Evolutionary conservation across 2,113 vertebrate genomes (phyloP).

Genomic region (Cyprinodon tularosa): DNA sequence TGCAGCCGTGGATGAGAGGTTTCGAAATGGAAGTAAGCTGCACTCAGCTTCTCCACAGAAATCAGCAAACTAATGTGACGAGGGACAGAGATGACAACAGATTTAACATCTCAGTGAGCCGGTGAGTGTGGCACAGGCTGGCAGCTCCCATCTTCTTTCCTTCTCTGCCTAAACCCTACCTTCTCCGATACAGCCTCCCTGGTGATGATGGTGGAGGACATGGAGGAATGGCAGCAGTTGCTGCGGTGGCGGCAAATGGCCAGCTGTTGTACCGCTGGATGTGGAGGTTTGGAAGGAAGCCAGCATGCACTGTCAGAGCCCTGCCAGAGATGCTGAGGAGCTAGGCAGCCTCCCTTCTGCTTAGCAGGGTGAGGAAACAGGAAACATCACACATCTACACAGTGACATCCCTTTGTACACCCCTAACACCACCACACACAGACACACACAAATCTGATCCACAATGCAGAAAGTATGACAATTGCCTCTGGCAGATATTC

Average conservation of each 20-base stretch:
- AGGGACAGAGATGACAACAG: constrained; percentile 45
- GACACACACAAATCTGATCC: constrained; percentile 5
- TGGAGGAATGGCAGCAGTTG: constrained; percentile 21
- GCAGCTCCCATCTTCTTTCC: constrained; percentile 50
- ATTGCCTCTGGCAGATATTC: background rate
- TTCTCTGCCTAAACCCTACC: background rate
- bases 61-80: constrained; percentile 9
- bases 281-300: constrained; percentile 43
- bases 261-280: constrained; percentile 59
- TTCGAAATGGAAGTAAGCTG: constrained; percentile 26
- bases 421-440: background rate
- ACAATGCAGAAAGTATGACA: background rate
- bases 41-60: constrained; percentile 51
- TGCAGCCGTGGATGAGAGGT: constrained; percentile 15
- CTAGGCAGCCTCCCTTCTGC: constrained; percentile 36
- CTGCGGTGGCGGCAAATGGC: constrained; percentile 34
- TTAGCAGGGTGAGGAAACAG: constrained; percentile 36
- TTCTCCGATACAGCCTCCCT: constrained; percentile 36
- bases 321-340: constrained; percentile 49
- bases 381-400: constrained; percentile 17
- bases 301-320: constrained; percentile 47
- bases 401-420: too few species aligned
- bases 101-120: constrained; percentile 60
- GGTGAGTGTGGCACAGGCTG: constrained; percentile 50
- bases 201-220: constrained; percentile 40